Evolutionary conservation across 2,888 invertebrate genomes (phyloP), one percentile per base, ranked within the genome.

Genomic region (Geophilus truncorum): DNA sequence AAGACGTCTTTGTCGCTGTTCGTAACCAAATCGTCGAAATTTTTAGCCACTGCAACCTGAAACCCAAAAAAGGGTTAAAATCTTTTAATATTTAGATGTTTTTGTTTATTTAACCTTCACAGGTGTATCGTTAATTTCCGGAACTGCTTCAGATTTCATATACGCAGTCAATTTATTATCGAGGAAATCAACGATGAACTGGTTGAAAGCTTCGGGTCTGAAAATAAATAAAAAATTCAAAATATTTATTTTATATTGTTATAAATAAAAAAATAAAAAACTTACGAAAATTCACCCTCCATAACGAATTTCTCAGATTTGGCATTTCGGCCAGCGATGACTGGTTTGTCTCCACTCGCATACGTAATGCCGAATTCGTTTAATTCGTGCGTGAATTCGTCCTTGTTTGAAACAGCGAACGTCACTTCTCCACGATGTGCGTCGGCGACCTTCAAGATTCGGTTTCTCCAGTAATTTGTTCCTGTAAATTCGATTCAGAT

Each of bases 391-490:
- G 93, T 93, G 91, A 98, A 98, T 84, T 97, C 96, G 85, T 95
- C 95, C 87, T 94, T 95, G 86, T 94, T 92, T 87, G 96, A 93
- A 83, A 99, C 90, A 0, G 97, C 97, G 89, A 98, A 99, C 84
- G 89, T 92, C 51, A 93, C 90, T 76, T 90, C 90, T 34, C 90
- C 90, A 77, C 90, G 87, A 86, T 91, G 90, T 83, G 92, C 90
- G 86, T 94, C 91, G 82, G 93, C 94, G 12, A 94, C 93, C 89
- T 98, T 98, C 85, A 98, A 91, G 79, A 98, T 92, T 84, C 98
- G 92, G 89, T 98, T 98, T 85, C 97, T 93, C 98, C 98, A 99
- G 90, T 99, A 99, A 89, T 99, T 98, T 80, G 98, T 97, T 78
- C 96, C 89, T 89, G n/a, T n/a, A n/a, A n/a, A n/a, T n/a, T n/a